Evolutionary conservation across 2,888 invertebrate species (phyloP), one percentile per base, ranked within the genome.

Genomic region (Dasysyrphus tricinctus): DNA sequence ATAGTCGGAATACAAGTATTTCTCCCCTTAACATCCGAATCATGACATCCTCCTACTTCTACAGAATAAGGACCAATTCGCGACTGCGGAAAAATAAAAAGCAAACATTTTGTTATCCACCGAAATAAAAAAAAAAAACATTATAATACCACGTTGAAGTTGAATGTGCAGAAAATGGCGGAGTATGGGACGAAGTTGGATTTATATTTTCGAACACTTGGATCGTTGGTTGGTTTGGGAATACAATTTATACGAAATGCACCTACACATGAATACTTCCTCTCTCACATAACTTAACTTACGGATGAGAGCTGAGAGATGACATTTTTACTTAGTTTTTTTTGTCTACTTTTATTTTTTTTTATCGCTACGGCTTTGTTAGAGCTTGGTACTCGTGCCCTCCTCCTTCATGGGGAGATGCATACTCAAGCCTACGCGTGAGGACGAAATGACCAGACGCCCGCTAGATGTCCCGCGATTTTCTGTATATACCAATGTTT

Each of bases 301-400:
- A 63, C 69, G 72, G 73, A 65, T 54, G 51, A 54, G 29, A 54
- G 51, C 54, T 77, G 85, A 81, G 77, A 81, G 80, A 81, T 81
- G 85, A 85, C 85, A 81, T 77, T 85, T 85, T 78, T 77, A 80
- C 81, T 85, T 81, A 80, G 75, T 85, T 80, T 85, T 84, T 80
- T 85, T 54, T 54, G 29, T 32, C 14, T 29, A 29, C 29, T 54
- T 54, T 54, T 29, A 24, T 29, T 24, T 24, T 54, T 73, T 47
- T 67, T 44, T 47, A 32, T 42, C 2, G 32, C 34, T 29, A 24
- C 9, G 63, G 63, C 24, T 34, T 70, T 44, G 67, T 19, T 32
- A 51, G 24, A 56, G 54, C 16, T 57, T 80, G 80, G 80, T 24
- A 5, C 49, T 51, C 51, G 54, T 14, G 4, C 67, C 73, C 59